Evolutionary conservation across 2,113 vertebrate species (phyloP).

Genomic region (Isichthys henryi): DNA sequence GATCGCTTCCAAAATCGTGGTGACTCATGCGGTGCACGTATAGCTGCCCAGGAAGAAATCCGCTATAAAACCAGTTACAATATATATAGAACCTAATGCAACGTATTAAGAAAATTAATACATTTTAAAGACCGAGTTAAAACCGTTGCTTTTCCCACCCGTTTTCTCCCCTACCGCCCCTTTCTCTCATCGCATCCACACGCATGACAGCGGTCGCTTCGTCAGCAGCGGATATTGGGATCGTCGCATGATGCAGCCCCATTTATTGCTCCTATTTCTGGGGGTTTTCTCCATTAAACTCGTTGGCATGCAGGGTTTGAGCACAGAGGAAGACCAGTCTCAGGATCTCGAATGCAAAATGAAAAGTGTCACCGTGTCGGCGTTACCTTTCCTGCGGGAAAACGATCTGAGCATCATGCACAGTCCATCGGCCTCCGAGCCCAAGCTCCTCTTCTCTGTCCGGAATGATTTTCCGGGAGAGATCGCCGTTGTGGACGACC

Average conservation of each 20-base stretch:
- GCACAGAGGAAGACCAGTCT: slow-evolving; percentile 68
- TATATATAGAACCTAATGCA: not conserved
- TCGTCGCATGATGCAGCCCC: slow-evolving; percentile 51
- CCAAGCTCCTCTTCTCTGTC: slow-evolving; percentile 97
- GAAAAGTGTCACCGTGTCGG: slow-evolving; percentile 97
- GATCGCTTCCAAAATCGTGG: slow-evolving; percentile 24
- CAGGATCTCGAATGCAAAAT: slow-evolving; percentile 91
- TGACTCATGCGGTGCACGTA: slow-evolving; percentile 14
- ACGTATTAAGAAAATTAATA: not conserved
- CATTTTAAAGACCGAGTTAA: slow-evolving; percentile 22
- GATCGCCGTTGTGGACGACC: slow-evolving; percentile 90
- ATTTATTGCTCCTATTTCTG: slow-evolving; percentile 29
- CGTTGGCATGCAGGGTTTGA: slow-evolving; percentile 34
- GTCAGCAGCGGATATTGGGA: slow-evolving; percentile 24
- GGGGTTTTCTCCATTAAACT: slow-evolving; percentile 35
- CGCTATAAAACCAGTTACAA: slow-evolving; percentile 3
- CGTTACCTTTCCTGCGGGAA: slow-evolving; percentile 90
- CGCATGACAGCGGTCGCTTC: slow-evolving; percentile 25
- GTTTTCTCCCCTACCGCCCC: not conserved
- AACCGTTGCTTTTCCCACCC: slow-evolving; percentile 35
- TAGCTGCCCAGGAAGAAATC: slow-evolving; percentile 8
- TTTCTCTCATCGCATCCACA: not conserved
- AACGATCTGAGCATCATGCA: slow-evolving; percentile 99
- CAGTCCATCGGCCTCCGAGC: slow-evolving; percentile 93
- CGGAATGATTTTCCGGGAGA: slow-evolving; percentile 97